Percentiles rank a stretch among this genome's conserved stretches.
Evolutionary conservation across 2,888 invertebrate genomes (phyloP).

Genomic region (Abscondita cerata): DNA sequence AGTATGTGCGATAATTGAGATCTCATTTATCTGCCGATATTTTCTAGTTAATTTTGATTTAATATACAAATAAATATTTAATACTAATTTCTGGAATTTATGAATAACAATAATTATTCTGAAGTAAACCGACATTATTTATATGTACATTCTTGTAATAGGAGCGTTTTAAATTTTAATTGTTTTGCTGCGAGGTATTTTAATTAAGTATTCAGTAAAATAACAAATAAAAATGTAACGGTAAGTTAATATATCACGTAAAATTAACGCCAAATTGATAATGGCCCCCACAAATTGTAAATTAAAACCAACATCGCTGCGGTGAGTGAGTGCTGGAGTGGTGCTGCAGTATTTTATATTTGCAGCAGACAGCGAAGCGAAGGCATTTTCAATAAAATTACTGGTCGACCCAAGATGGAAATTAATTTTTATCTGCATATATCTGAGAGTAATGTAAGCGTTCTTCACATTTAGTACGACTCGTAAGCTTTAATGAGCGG

Average conservation of each 20-base stretch:
- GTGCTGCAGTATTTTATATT: slow-evolving; percentile 48
- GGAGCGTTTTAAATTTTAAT: slow-evolving; percentile 3
- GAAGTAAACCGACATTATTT: too few species aligned
- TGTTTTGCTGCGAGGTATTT: slow-evolving; percentile 11
- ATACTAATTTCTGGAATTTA: too few species aligned
- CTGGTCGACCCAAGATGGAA: slow-evolving; percentile 51
- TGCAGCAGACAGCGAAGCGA: slow-evolving; percentile 47
- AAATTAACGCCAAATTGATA: slow-evolving; percentile 42
- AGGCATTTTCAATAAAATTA: slow-evolving; percentile 51
- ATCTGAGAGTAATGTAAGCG: slow-evolving; percentile 43
- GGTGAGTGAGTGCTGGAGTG: slow-evolving; percentile 36
- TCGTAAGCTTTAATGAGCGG: slow-evolving; percentile 33
- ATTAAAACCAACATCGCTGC: slow-evolving; percentile 41
- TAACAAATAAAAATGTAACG: slow-evolving; percentile 8
- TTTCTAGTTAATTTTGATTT: too few species aligned
- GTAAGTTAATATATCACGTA: slow-evolving; percentile 35
- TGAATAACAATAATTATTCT: too few species aligned
- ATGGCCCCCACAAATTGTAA: slow-evolving; percentile 42
- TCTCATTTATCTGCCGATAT: too few species aligned
- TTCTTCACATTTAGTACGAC: slow-evolving; percentile 36
- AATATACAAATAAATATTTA: too few species aligned
- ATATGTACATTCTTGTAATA: too few species aligned
- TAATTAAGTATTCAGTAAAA: slow-evolving; percentile 11
- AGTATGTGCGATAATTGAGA: too few species aligned
- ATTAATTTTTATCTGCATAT: slow-evolving; percentile 53